Evolutionary conservation across 2,888 invertebrate genomes (phyloP), one percentile per base, ranked within the genome.

Genomic region (Campoletis raptor): DNA sequence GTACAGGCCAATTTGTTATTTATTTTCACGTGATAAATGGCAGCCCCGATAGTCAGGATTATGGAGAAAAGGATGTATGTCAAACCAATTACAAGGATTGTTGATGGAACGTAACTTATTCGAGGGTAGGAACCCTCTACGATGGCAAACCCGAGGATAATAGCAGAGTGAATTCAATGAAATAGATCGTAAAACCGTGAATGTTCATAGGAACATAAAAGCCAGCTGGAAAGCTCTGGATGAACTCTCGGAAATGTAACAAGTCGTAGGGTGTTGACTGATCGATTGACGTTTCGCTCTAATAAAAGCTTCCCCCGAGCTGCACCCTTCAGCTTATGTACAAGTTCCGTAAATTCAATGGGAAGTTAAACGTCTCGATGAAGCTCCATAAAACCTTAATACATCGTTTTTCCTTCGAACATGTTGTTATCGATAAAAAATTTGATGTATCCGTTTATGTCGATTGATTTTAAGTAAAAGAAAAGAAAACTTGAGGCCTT

Each of bases 391-490:
- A 66, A 54, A 15, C 30, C 77, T n/a, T 21, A 67, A 81, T 67
- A 66, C 42, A 54, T 45, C 45, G 76, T 42, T 74, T 66, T 42
- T 24, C 52, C 57, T 66, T 42, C 72, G 30, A 72, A 6, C 15
- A 15, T 12, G 15, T 64, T 54, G 70, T 81, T 85, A 54, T 72
- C 42, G 9, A 45, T 8, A 42, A 45, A 15, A 48, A 21, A 21
- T 72, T 61, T 77, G 24, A 77, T 67, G 48, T 42, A 54, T 21
- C 52, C 67, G 54, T 40, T 45, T 81, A 48, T 40, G 48, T 45
- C 70, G 64, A 85, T 85, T 66, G 52, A 85, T 77, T 66, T 81
- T 6, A 61, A 18, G 40, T n/a, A 30, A 15, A 54, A 54, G 21
- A 15, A 30, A 15, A 81, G 73, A 77, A 85, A 76, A 45, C 40